Evolutionary conservation across 2,888 invertebrate genomes (phyloP).

Genomic region (Didymodactylos carnosus): DNA sequence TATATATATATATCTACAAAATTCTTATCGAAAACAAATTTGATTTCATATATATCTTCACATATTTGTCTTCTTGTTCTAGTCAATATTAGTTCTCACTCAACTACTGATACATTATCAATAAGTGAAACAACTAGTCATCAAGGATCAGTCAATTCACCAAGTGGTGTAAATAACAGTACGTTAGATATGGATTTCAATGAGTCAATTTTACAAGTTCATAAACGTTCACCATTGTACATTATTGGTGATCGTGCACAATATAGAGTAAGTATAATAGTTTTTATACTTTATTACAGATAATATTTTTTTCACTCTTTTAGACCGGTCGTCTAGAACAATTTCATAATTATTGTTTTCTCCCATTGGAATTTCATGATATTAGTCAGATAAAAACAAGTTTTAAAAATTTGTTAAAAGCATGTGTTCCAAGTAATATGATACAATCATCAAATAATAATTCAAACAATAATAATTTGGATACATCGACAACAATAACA

Average conservation of each 20-base stretch:
- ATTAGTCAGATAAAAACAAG: slow-evolving; percentile 68
- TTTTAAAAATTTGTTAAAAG: slow-evolving; percentile 81
- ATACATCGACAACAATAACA: slow-evolving; percentile 23
- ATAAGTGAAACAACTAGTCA: neutral
- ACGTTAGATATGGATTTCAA: neutral
- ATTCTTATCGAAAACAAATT: no score
- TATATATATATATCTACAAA: no score
- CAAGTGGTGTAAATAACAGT: neutral
- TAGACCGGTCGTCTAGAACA: neutral
- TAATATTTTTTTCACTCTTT: neutral
- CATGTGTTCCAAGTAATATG: slow-evolving; percentile 56
- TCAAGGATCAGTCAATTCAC: neutral
- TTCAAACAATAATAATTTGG: neutral
- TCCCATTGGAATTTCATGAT: slow-evolving; percentile 79
- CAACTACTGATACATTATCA: neutral
- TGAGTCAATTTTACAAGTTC: neutral
- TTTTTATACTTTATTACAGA: neutral
- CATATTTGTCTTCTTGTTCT: neutral
- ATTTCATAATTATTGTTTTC: slow-evolving; percentile 37
- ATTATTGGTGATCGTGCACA: neutral
- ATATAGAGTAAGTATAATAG: neutral
- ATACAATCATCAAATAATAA: slow-evolving; percentile 33
- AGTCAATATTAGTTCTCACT: neutral
- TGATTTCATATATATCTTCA: no score
- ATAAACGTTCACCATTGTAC: neutral